Conservation (phyloP, 2,888 invertebrate genomes). For the Archaeoteleia sp. region DNA sequence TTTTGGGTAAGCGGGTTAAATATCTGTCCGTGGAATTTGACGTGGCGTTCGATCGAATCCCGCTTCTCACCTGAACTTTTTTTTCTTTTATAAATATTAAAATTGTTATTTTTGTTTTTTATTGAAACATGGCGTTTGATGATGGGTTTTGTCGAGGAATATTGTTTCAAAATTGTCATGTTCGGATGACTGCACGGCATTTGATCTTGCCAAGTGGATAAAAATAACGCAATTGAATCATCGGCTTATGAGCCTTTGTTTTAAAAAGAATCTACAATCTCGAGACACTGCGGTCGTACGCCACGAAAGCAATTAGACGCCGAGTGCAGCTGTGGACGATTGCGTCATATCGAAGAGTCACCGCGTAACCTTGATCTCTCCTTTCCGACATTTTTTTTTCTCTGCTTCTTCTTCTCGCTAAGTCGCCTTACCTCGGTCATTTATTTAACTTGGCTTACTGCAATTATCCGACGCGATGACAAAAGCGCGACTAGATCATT, state of each 20-base stretch:
- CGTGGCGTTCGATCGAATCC: too few species aligned
- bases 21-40: too few species aligned
- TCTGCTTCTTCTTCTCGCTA: slow-evolving; percentile 21
- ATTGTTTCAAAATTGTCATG: too few species aligned
- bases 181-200: neutral
- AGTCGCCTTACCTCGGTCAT: slow-evolving; percentile 22
- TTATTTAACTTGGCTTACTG: slow-evolving; percentile 3
- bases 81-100: too few species aligned
- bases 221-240: slow-evolving; percentile 31
- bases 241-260: slow-evolving; percentile 35
- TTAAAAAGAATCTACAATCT: slow-evolving; percentile 27
- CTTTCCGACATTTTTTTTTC: slow-evolving; percentile 29
- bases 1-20: too few species aligned
- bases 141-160: too few species aligned
- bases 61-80: too few species aligned
- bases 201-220: neutral
- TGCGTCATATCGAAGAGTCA: slow-evolving; percentile 67
- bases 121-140: too few species aligned
- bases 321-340: slow-evolving; percentile 72
- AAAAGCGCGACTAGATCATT: too few species aligned
- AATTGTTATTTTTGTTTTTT: too few species aligned
- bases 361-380: slow-evolving; percentile 71
- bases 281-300: slow-evolving; percentile 46
- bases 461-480: slow-evolving; percentile 14
- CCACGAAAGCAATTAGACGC: slow-evolving; percentile 70